phyloP scores from a whole-genome alignment of 2,797 vertebrate species.

The Sebastes matsubarae region DNA sequence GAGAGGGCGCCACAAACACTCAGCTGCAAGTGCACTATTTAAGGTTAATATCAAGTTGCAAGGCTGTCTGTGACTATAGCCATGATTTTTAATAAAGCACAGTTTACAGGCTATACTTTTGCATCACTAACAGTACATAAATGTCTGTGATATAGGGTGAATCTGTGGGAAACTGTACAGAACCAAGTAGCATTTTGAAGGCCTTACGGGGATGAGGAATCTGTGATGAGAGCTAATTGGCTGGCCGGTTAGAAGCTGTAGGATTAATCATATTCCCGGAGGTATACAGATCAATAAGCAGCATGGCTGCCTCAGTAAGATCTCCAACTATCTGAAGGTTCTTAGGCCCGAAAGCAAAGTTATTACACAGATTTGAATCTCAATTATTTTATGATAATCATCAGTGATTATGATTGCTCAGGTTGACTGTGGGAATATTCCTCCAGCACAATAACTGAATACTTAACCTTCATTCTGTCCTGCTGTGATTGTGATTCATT shows the following conservation, averaged over 20 bases:
- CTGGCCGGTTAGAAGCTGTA: neutral
- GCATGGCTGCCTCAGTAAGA: neutral
- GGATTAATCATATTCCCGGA: slow-evolving; percentile 35
- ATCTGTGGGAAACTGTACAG: neutral
- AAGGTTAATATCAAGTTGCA: neutral
- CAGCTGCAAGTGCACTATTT: neutral
- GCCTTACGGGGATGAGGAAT: neutral
- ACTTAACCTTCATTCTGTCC: neutral
- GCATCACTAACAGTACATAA: neutral
- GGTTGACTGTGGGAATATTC: slow-evolving; percentile 30
- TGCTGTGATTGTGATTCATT: slow-evolving; percentile 33
- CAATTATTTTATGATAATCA: slow-evolving; percentile 32
- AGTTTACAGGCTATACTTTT: neutral
- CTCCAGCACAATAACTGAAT: slow-evolving; percentile 11
- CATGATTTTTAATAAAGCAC: neutral
- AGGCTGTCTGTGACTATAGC: neutral
- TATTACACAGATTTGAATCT: neutral
- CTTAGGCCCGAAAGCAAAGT: slow-evolving; percentile 19
- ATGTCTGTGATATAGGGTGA: neutral
- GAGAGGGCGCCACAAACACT: slow-evolving; percentile 20
- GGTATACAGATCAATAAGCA: slow-evolving; percentile 41
- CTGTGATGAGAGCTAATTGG: slow-evolving; percentile 35
- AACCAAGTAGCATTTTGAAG: neutral
- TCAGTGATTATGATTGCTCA: slow-evolving; percentile 11
- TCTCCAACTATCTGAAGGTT: slow-evolving; percentile 5